Evolutionary conservation across 2,113 vertebrate species (phyloP).

Genomic region (Gymnarchus niloticus): DNA sequence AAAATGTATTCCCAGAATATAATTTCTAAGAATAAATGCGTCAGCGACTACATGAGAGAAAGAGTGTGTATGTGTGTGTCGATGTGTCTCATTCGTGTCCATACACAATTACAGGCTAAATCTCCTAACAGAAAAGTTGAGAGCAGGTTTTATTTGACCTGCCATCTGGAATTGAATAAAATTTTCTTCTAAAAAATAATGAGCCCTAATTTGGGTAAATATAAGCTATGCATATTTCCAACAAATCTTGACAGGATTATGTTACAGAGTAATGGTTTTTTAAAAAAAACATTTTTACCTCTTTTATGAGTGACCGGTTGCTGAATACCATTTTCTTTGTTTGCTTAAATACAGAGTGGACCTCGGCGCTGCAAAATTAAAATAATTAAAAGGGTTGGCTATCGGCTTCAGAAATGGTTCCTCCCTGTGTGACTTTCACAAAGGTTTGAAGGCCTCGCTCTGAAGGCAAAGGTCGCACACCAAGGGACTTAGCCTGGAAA

Average conservation of each 20-base stretch:
- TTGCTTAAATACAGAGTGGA: constrained; percentile 29
- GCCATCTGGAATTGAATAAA: constrained; percentile 27
- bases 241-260: constrained; percentile 43
- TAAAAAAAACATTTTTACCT: not conserved
- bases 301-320: constrained; percentile 47
- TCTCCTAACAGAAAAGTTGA: not conserved
- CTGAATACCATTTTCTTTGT: constrained; percentile 38
- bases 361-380: constrained; percentile 42
- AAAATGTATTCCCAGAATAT: not conserved
- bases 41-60: too few species aligned
- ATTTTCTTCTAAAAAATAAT: constrained; percentile 25
- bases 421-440: constrained; percentile 35
- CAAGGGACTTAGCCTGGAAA: constrained; percentile 20
- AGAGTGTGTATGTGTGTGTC: too few species aligned
- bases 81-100: not conserved
- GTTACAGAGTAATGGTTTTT: constrained; percentile 31
- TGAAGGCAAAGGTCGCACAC: constrained; percentile 24
- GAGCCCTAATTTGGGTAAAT: constrained; percentile 28
- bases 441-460: constrained; percentile 35
- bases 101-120: not conserved
- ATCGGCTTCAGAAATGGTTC: constrained; percentile 44
- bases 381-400: constrained; percentile 53
- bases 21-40: not conserved
- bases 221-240: constrained; percentile 17
- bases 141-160: not conserved